Conservation (phyloP, 2,888 invertebrate genomes). For the Trichogramma dendrolimi region DNA sequence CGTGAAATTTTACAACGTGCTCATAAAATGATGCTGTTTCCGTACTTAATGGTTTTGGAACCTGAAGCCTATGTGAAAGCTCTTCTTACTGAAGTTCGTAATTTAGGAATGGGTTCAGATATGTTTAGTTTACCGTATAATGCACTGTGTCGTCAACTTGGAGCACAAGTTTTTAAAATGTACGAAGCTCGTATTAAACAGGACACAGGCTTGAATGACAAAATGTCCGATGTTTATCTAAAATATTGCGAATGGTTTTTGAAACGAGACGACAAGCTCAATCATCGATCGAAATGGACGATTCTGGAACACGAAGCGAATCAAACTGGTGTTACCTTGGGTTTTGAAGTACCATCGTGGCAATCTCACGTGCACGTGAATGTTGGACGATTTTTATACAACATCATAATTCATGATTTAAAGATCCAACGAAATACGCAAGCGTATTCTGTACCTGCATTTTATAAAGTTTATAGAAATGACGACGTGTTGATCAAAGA, state of each 20-base stretch:
- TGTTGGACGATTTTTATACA: conserved; percentile 81
- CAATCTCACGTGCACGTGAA: conserved; percentile 60
- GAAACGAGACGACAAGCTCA: conserved; percentile 46
- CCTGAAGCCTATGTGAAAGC: conserved; percentile 59
- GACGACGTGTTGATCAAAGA: conserved; percentile 63
- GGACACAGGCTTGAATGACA: conserved; percentile 63
- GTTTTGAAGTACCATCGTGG: conserved; percentile 63
- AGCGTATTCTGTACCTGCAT: conserved; percentile 69
- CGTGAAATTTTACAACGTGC: conserved; percentile 46
- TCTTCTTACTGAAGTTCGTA: conserved; percentile 66
- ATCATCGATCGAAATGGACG: conserved; percentile 69
- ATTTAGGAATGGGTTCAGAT: conserved; percentile 73
- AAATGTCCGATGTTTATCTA: conserved; percentile 61
- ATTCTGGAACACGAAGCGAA: conserved; percentile 55
- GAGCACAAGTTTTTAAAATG: conserved; percentile 49
- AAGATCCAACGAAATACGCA: conserved; percentile 70
- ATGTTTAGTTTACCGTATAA: conserved; percentile 70
- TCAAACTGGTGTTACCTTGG: conserved; percentile 46
- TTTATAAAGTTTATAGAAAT: conserved; percentile 73
- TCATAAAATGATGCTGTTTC: conserved; percentile 63
- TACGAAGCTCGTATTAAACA: conserved; percentile 60
- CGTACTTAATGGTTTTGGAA: conserved; percentile 66
- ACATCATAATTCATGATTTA: conserved; percentile 79
- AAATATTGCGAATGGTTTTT: conserved; percentile 66
- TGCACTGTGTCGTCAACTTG: conserved; percentile 64